These are phyloP conservation scores for Drosophila picticornis DNA, from an alignment of 2,888 invertebrate species.

Conservation along the genomic window DNA sequence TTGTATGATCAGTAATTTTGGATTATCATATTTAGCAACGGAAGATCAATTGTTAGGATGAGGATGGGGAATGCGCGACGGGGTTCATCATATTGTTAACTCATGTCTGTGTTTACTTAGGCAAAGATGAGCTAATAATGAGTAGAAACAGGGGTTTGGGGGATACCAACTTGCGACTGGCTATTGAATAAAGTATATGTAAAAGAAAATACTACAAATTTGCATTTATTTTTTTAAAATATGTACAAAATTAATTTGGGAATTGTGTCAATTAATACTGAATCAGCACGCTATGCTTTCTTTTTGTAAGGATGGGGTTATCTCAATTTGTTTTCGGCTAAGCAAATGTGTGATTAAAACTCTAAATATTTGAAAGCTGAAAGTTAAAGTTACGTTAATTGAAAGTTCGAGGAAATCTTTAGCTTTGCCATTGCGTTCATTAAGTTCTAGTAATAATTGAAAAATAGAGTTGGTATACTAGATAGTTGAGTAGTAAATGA, in stretches of 20 bases:
- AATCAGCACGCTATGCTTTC: conserved; percentile 64
- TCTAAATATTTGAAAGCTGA: conserved; percentile 48
- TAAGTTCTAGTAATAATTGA: conserved; percentile 47
- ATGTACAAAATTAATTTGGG: conserved; percentile 50
- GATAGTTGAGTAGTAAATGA: conserved; percentile 31
- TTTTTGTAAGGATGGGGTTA: conserved; percentile 9
- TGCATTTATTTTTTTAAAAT: background rate
- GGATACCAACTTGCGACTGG: conserved; percentile 23
- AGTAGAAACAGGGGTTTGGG: background rate
- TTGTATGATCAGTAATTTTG: conserved; percentile 56
- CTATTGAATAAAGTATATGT: conserved; percentile 26
- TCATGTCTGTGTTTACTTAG: conserved; percentile 40
- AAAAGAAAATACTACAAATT: conserved; percentile 31
- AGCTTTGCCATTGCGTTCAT: conserved; percentile 36
- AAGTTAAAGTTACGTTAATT: conserved; percentile 41
- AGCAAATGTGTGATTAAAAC: conserved; percentile 29
- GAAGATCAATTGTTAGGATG: conserved; percentile 34
- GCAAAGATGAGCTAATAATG: conserved; percentile 34
- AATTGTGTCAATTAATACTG: conserved; percentile 19
- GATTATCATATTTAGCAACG: conserved; percentile 32
- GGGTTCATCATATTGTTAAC: conserved; percentile 11
- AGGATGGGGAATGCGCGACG: background rate
- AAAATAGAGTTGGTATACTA: conserved; percentile 42
- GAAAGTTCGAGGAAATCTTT: conserved; percentile 12
- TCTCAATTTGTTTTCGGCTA: conserved; percentile 19